phyloP scores from a whole-genome alignment of 2,113 vertebrate species.

The Callaeas wilsoni region DNA sequence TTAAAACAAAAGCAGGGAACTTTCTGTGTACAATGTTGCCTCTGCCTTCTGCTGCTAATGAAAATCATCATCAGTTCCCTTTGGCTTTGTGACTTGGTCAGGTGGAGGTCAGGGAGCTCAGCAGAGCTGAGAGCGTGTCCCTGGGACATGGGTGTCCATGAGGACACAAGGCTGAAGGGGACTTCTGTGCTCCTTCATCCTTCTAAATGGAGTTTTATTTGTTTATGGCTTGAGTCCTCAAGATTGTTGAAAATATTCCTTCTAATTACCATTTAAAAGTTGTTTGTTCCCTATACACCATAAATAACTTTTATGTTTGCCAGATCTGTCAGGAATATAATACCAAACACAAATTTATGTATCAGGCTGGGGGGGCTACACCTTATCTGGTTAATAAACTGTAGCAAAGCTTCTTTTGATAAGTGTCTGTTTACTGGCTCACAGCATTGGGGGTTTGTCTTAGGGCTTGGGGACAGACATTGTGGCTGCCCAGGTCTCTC shows the following conservation, averaged over 20 bases:
- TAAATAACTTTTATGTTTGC: neutral
- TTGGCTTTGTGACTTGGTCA: neutral
- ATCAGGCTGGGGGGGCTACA: neutral
- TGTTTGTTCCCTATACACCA: neutral
- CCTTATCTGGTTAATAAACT: neutral
- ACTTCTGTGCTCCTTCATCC: neutral
- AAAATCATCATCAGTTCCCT: neutral
- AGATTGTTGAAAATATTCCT: neutral
- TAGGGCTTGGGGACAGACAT: neutral
- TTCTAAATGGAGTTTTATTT: neutral
- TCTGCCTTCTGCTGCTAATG: neutral
- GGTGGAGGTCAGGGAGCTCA: neutral
- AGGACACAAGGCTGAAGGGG: neutral
- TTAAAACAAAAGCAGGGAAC: neutral
- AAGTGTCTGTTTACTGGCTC: neutral
- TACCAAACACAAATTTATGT: neutral
- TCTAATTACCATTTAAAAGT: neutral
- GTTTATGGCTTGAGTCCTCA: neutral
- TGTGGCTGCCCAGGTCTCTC: neutral
- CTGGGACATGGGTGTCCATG: neutral
- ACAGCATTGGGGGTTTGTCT: fast-evolving
- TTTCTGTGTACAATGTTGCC: neutral
- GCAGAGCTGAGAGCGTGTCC: neutral
- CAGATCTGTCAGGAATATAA: neutral
- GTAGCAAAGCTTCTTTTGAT: neutral